Conservation (phyloP, 2,113 vertebrate species). For the Mustela lutreola region DNA sequence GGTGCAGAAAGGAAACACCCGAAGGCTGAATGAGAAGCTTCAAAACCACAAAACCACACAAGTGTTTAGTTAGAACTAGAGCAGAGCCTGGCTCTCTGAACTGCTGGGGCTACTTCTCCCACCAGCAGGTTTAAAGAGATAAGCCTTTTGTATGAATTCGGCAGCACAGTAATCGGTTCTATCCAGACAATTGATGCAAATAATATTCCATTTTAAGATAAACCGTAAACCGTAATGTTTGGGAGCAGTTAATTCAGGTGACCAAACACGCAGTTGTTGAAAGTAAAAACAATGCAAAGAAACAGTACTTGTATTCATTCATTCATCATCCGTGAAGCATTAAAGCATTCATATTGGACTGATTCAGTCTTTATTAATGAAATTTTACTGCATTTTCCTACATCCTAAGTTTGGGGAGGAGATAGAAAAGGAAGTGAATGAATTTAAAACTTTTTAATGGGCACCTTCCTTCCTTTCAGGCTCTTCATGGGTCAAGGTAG, state of each 20-base stretch:
- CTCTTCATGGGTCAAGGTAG: not conserved
- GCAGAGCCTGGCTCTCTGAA: not conserved
- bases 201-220: not conserved
- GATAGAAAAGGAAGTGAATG: not conserved
- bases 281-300: slow-evolving; percentile 37
- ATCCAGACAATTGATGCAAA: not conserved
- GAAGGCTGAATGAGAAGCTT: not conserved
- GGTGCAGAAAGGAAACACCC: not conserved
- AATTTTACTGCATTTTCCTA: not conserved
- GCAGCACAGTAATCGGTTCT: not conserved
- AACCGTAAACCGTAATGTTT: not conserved
- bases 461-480: not conserved
- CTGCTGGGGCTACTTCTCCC: not conserved
- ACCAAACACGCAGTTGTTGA: not conserved
- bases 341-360: not conserved
- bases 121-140: not conserved
- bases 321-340: not conserved
- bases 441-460: not conserved
- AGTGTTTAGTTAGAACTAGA: not conserved
- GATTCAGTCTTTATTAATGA: not conserved
- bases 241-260: not conserved
- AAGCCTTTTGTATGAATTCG: not conserved
- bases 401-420: not conserved
- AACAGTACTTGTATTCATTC: not conserved
- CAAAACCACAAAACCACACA: not conserved